Conservation (phyloP, 2,888 invertebrate genomes). For the Macrophya annulata region DNA sequence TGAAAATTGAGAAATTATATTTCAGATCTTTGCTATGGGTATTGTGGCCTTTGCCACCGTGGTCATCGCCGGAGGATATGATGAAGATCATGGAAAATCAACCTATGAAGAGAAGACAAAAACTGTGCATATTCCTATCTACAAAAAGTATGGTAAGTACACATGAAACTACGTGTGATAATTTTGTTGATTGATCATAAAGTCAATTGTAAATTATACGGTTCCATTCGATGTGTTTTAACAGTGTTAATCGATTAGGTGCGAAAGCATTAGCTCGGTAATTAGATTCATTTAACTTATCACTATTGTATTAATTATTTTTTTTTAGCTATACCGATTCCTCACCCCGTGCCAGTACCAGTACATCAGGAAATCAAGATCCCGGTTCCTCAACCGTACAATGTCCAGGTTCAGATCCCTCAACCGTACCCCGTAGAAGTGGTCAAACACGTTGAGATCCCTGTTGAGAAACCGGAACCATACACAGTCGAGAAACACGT, state of each 20-base stretch:
- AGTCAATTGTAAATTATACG: not conserved
- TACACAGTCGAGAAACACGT: slow-evolving; percentile 82
- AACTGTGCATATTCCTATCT: slow-evolving; percentile 73
- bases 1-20: slow-evolving; percentile 33
- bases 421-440: slow-evolving; percentile 80
- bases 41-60: slow-evolving; percentile 61
- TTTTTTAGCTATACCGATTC: slow-evolving; percentile 81
- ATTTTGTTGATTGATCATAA: no score
- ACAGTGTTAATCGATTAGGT: not conserved
- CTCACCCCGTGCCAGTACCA: slow-evolving; percentile 82
- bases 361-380: slow-evolving; percentile 81
- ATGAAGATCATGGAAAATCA: slow-evolving; percentile 70
- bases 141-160: slow-evolving; percentile 75
- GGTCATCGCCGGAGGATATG: slow-evolving; percentile 67
- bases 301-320: not conserved
- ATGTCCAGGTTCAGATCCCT: slow-evolving; percentile 80
- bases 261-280: not conserved
- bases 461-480: slow-evolving; percentile 82
- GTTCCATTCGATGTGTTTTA: not conserved
- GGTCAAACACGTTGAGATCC: slow-evolving; percentile 81
- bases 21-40: slow-evolving; percentile 68
- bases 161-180: not conserved
- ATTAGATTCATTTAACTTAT: not conserved
- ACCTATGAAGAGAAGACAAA: slow-evolving; percentile 75
- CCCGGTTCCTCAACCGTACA: slow-evolving; percentile 83